Conservation (phyloP, 2,113 vertebrate genomes). For the Anoplopoma fimbria region DNA sequence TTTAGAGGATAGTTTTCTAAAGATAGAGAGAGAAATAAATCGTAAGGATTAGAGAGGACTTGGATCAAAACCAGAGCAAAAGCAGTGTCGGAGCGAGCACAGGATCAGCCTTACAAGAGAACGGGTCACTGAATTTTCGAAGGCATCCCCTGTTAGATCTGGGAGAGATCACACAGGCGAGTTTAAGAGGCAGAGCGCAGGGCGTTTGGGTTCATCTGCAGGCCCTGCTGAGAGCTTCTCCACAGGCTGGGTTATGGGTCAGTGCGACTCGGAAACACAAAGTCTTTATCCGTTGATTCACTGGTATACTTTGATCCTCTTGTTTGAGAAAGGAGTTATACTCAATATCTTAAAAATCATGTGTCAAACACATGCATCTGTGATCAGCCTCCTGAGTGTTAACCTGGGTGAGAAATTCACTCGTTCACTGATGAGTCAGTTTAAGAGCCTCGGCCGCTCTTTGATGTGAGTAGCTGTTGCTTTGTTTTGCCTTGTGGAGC, state of each 20-base stretch:
- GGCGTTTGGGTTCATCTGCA: slow-evolving; percentile 76
- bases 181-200: slow-evolving; percentile 58
- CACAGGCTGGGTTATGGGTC: slow-evolving; percentile 61
- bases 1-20: not conserved
- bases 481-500: slow-evolving; percentile 72
- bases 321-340: not conserved
- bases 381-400: slow-evolving; percentile 32
- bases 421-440: slow-evolving; percentile 63
- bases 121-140: slow-evolving; percentile 23
- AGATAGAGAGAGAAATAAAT: slow-evolving; percentile 15
- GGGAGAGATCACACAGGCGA: slow-evolving; percentile 51
- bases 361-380: slow-evolving; percentile 65
- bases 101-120: slow-evolving; percentile 26
- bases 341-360: slow-evolving; percentile 46
- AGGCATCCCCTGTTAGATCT: slow-evolving; percentile 33
- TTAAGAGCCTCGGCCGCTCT: slow-evolving; percentile 58
- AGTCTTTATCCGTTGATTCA: slow-evolving; percentile 15
- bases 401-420: slow-evolving; percentile 64
- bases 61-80: slow-evolving; percentile 3
- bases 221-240: slow-evolving; percentile 46
- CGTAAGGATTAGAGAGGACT: slow-evolving; percentile 7
- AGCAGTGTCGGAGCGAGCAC: not conserved
- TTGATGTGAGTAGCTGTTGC: slow-evolving; percentile 61
- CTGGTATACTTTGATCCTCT: slow-evolving; percentile 12
- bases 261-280: slow-evolving; percentile 40